A percentile compares a stretch with the other conserved stretches of the same genome.
Conservation (phyloP, 2,888 invertebrate genomes). For the Orthonevra nobilis region DNA sequence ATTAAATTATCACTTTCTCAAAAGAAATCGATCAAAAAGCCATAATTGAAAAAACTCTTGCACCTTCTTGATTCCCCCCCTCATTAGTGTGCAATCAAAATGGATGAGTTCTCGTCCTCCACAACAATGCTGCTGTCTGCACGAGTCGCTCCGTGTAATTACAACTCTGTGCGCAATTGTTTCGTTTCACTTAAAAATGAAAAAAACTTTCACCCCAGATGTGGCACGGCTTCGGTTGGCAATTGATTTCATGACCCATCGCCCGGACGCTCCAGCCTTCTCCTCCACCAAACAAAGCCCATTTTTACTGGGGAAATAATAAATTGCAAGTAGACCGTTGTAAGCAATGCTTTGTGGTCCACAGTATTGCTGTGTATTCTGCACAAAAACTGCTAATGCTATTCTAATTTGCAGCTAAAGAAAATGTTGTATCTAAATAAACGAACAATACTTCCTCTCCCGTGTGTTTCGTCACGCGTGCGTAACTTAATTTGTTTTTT, state of each 20-base stretch:
- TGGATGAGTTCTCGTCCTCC: conserved; percentile 37
- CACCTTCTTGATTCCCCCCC: too few relatives aligned
- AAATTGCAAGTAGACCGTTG: conserved; percentile 35
- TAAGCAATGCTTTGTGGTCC: not conserved
- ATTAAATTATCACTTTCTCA: conserved; percentile 56
- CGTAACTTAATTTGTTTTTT: conserved; percentile 44
- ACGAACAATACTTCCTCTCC: conserved; percentile 14
- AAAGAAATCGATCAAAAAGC: conserved; percentile 45
- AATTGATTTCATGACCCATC: conserved; percentile 53
- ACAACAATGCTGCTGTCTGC: conserved; percentile 7
- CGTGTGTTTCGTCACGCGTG: conserved; percentile 59
- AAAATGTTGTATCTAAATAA: conserved; percentile 6
- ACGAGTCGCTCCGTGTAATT: conserved; percentile 42
- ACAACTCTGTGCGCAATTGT: conserved; percentile 34
- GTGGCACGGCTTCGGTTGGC: conserved; percentile 14
- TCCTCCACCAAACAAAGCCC: not conserved
- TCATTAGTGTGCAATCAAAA: conserved; percentile 58
- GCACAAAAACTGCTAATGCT: not conserved
- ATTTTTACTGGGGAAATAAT: conserved; percentile 33
- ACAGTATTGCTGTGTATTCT: not conserved
- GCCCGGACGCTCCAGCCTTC: not conserved
- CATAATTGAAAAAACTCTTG: conserved; percentile 53
- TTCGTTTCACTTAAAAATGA: conserved; percentile 43
- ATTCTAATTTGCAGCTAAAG: not conserved
- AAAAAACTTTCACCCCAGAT: conserved; percentile 56